Conservation (phyloP, 2,113 vertebrate genomes). For the Myxocyprinus asiaticus region DNA sequence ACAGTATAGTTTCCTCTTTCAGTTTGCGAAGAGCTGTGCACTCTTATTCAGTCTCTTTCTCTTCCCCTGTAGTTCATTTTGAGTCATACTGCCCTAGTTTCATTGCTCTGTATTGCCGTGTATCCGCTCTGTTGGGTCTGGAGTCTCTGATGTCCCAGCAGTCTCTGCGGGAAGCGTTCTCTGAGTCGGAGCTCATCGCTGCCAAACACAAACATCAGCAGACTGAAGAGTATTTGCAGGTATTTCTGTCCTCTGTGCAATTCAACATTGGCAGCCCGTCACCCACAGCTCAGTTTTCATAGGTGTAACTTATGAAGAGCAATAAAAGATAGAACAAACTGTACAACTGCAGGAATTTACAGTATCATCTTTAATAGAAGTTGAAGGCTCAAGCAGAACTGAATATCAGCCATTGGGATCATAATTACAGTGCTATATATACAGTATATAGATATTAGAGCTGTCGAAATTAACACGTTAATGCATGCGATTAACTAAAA, state of each 20-base stretch:
- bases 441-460: too few species aligned
- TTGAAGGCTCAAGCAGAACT: too few species aligned
- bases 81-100: constrained; percentile 84
- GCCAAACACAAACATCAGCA: constrained; percentile 89
- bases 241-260: constrained; percentile 54
- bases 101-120: constrained; percentile 86
- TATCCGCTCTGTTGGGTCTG: constrained; percentile 85
- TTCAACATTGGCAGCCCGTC: constrained; percentile 1
- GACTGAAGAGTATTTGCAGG: constrained; percentile 87
- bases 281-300: constrained; percentile 14
- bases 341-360: constrained; percentile 9
- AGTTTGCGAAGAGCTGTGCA: not conserved
- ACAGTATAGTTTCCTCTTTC: too few species aligned
- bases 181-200: constrained; percentile 77
- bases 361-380: constrained; percentile 15
- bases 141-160: constrained; percentile 91
- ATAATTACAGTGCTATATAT: too few species aligned
- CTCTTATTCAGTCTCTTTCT: not conserved
- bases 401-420: too few species aligned
- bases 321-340: constrained; percentile 33
- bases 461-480: too few species aligned
- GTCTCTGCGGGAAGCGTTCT: constrained; percentile 87
- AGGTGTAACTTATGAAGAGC: not conserved
- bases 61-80: constrained; percentile 81
- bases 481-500: too few species aligned